phyloP scores from a whole-genome alignment of 2,888 invertebrate species.

The Tachina grossa region DNA sequence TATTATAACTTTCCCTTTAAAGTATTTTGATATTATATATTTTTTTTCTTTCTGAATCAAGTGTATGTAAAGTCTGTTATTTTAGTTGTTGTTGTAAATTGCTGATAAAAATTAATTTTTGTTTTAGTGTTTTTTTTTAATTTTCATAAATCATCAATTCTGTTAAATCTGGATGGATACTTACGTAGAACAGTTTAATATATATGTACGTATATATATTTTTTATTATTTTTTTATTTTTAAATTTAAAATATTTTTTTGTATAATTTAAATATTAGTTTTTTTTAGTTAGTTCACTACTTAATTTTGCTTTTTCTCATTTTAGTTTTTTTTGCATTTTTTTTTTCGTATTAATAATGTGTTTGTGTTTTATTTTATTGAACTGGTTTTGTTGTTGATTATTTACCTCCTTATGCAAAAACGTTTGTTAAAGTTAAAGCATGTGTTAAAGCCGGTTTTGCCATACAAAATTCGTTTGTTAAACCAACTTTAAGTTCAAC shows the following conservation, averaged over 20 bases:
- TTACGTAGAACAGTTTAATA: conserved; percentile 75
- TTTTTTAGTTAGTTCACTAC: conserved; percentile 45
- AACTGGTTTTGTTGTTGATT: conserved; percentile 22
- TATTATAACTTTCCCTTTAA: no score
- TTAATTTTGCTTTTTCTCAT: conserved; percentile 3
- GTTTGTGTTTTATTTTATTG: conserved; percentile 36
- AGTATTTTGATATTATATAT: no score
- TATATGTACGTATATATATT: conserved; percentile 62
- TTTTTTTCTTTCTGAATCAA: not conserved
- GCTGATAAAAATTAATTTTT: conserved; percentile 70
- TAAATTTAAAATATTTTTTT: conserved; percentile 37
- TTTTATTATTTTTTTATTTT: conserved; percentile 22
- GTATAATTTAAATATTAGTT: conserved; percentile 57
- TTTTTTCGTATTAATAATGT: conserved; percentile 37
- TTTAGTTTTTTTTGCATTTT: conserved; percentile 18
- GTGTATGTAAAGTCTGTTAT: not conserved
- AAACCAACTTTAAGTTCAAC: no score
- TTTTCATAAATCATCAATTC: conserved; percentile 77
- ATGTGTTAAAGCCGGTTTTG: no score
- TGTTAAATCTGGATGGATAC: conserved; percentile 78
- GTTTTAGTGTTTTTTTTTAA: conserved; percentile 73
- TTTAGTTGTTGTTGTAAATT: conserved; percentile 75
- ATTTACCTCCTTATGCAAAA: no score
- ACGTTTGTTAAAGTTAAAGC: no score
- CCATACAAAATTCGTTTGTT: no score